phyloP scores from a whole-genome alignment of 30 jellyfish, hydroid and myxozoan genomes.

The Hydractinia symbiolongicarpus region DNA sequence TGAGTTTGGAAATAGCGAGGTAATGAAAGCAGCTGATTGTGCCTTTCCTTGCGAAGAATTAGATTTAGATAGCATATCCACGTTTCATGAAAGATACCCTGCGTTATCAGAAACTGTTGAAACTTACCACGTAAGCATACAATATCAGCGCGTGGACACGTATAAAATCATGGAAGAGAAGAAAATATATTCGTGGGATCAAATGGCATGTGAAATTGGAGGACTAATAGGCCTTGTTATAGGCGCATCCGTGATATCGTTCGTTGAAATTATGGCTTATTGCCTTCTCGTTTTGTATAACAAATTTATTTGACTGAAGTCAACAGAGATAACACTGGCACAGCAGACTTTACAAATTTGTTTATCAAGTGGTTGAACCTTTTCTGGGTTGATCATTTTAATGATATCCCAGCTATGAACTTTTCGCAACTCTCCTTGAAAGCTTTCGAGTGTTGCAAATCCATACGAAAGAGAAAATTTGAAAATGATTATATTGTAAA shows the following conservation, averaged over 20 bases:
- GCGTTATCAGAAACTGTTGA: no score
- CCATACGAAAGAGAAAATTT: no score
- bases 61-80: neutral
- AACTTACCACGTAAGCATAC: conserved; percentile 6
- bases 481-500: no score
- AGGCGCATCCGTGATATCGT: neutral
- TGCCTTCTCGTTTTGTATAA: neutral
- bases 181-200: conserved; percentile 20
- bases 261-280: conserved; percentile 7
- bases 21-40: neutral
- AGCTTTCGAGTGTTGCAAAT: no score
- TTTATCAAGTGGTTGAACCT: no score
- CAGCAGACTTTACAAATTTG: no score
- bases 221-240: conserved; percentile 7
- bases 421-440: no score
- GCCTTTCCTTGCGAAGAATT: conserved; percentile 7
- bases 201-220: conserved; percentile 21
- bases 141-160: conserved; percentile 9
- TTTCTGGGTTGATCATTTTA: no score
- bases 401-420: no score
- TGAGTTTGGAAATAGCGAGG: neutral
- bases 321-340: no score
- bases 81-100: conserved; percentile 12
- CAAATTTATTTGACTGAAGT: neutral
- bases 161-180: conserved; percentile 23